A percentile compares a stretch with the other conserved stretches of the same genome.
Conservation (phyloP, 1,140 invertebrate species). For the Apolygus lucorum region DNA sequence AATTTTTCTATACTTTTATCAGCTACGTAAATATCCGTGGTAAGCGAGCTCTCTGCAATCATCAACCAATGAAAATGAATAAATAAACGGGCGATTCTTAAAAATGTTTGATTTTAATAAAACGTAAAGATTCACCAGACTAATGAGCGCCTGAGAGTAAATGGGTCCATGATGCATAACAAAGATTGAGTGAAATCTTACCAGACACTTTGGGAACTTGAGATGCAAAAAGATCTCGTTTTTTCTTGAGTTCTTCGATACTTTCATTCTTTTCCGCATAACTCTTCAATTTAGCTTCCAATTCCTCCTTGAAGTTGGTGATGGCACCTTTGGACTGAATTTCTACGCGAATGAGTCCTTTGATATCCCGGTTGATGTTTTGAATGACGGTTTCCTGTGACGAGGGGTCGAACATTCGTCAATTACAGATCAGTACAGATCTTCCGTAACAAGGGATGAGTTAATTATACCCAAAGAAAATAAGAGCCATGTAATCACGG, state of each 20-base stretch:
- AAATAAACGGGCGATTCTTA: neutral
- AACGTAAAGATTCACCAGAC: too few relatives aligned
- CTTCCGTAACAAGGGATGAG: too few relatives aligned
- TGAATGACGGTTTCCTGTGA: neutral
- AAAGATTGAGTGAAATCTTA: neutral
- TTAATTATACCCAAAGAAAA: too few relatives aligned
- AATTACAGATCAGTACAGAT: too few relatives aligned
- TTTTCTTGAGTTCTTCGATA: neutral
- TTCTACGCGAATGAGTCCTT: constrained; percentile 8
- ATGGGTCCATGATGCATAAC: too few relatives aligned
- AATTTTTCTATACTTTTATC: neutral
- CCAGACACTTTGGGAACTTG: neutral
- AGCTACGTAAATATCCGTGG: neutral
- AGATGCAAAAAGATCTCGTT: neutral
- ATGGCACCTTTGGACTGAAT: constrained; percentile 2
- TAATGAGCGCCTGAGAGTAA: too few relatives aligned
- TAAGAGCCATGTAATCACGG: too few relatives aligned
- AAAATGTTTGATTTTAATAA: too few relatives aligned
- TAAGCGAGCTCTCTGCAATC: neutral
- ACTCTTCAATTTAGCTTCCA: neutral
- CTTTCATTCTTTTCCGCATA: neutral
- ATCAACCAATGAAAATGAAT: too few relatives aligned
- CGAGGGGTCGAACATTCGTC: too few relatives aligned
- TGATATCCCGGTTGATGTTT: neutral
- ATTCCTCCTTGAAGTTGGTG: constrained; percentile 5